These are phyloP conservation scores for Brachionus calyciflorus DNA, from an alignment of 1,140 invertebrate species.

Conservation along the genomic window DNA sequence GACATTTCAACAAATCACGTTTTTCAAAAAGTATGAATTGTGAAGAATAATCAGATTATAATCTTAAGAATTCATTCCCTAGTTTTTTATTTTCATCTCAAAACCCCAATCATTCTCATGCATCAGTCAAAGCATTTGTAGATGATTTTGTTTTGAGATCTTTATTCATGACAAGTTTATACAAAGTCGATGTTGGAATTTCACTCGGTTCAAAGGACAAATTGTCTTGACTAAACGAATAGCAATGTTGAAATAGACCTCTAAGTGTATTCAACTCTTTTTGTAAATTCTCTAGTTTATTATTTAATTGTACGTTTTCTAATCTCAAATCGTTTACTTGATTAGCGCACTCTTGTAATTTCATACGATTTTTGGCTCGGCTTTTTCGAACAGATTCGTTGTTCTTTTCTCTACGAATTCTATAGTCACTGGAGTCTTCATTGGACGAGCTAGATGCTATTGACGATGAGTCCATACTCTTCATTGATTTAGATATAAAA, in stretches of 20 bases:
- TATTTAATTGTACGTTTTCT: constrained; percentile 37
- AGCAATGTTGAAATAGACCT: constrained; percentile 31
- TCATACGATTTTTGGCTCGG: constrained; percentile 43
- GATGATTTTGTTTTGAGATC: background rate
- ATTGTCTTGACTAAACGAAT: background rate
- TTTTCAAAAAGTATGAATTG: no score
- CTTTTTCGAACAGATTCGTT: constrained; percentile 41
- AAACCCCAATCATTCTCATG: no score
- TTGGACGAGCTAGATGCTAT: constrained; percentile 1
- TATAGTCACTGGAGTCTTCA: constrained; percentile 5
- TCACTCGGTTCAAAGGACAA: constrained; percentile 33
- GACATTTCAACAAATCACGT: no score
- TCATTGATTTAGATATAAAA: constrained; percentile 42
- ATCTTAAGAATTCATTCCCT: no score
- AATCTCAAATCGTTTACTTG: constrained; percentile 27
- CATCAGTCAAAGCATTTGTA: no score
- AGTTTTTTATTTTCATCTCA: no score
- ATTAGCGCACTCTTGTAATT: constrained; percentile 40
- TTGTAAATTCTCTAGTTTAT: constrained; percentile 18
- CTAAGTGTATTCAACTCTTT: constrained; percentile 15
- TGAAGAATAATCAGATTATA: no score
- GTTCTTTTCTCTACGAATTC: constrained; percentile 19
- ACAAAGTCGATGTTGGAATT: constrained; percentile 19
- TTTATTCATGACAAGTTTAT: constrained; percentile 44
- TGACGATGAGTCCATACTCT: constrained; percentile 33